Evolutionary conservation across 2,797 vertebrate genomes (phyloP).

Genomic region (Amniataba percoides): DNA sequence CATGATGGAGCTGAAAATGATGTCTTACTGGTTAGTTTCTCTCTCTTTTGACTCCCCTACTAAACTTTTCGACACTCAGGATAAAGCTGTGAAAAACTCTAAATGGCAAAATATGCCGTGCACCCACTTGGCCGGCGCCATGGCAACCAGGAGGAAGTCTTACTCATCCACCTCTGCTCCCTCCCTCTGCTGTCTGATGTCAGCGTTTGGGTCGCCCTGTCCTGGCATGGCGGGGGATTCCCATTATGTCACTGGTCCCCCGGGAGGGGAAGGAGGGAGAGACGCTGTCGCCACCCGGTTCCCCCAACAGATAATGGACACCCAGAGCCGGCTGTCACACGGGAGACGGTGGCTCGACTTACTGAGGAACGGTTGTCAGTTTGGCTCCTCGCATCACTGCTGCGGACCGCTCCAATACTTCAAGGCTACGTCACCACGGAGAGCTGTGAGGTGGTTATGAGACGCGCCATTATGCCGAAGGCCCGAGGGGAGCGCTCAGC

Average conservation of each 20-base stretch:
- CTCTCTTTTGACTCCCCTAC: background rate
- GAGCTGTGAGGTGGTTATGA: conserved; percentile 32
- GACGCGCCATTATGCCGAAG: conserved; percentile 36
- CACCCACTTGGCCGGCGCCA: background rate
- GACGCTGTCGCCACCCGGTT: conserved; percentile 43
- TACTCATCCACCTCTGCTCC: conserved; percentile 30
- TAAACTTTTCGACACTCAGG: background rate
- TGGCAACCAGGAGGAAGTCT: conserved; percentile 6
- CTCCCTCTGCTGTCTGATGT: conserved; percentile 52
- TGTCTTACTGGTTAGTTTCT: background rate
- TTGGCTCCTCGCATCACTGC: conserved; percentile 28
- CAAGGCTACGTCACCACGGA: conserved; percentile 41
- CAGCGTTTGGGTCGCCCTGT: conserved; percentile 45
- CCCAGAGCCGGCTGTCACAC: conserved; percentile 51
- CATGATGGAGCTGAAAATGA: background rate
- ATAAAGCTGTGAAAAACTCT: background rate
- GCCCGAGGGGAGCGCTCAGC: conserved; percentile 25
- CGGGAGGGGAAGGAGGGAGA: conserved; percentile 30
- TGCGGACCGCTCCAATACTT: background rate
- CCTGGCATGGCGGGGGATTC: conserved; percentile 62
- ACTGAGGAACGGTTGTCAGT: conserved; percentile 32
- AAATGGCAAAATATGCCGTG: background rate
- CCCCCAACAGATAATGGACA: conserved; percentile 58
- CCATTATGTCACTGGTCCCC: conserved; percentile 66
- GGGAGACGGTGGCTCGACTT: conserved; percentile 14